Percentiles rank a stretch among this genome's conserved stretches.
These are phyloP conservation scores for Smutsia gigantea DNA, from an alignment of 2,797 vertebrate species.

Conservation along the genomic window DNA sequence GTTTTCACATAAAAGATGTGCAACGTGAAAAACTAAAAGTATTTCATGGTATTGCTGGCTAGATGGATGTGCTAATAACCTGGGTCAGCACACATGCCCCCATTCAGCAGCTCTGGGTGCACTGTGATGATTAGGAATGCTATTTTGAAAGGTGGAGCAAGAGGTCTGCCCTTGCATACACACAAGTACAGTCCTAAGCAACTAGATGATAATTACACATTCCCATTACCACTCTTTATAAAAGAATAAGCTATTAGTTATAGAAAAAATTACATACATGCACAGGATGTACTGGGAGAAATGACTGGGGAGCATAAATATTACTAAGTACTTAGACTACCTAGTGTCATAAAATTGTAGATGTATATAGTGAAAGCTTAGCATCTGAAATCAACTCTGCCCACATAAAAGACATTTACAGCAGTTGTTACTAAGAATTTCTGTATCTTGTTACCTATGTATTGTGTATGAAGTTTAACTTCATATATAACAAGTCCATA, in stretches of 20 bases:
- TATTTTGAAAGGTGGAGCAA: conserved; percentile 49
- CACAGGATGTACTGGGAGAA: background rate
- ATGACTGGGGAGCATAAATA: background rate
- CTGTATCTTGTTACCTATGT: background rate
- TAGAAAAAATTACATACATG: conserved; percentile 14
- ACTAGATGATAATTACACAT: conserved; percentile 15
- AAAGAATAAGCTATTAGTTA: conserved; percentile 52
- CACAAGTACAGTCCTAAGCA: conserved; percentile 39
- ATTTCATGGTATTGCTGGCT: background rate
- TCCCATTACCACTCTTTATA: conserved; percentile 29
- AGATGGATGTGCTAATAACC: conserved; percentile 34
- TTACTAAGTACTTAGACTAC: background rate
- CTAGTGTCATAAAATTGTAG: conserved; percentile 5
- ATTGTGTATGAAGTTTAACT: background rate
- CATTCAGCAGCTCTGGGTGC: background rate
- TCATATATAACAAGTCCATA: background rate
- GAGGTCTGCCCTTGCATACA: conserved; percentile 23
- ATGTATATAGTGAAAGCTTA: conserved; percentile 1
- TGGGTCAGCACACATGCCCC: conserved; percentile 25
- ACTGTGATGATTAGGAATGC: conserved; percentile 10
- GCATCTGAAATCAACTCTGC: background rate
- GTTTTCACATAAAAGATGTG: background rate
- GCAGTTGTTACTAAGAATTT: background rate
- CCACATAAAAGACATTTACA: background rate
- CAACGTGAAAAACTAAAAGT: conserved; percentile 38